Base-by-base conservation (phyloP, 2,113 vertebrate species). In the Brienomyrus longianalis region DNA sequence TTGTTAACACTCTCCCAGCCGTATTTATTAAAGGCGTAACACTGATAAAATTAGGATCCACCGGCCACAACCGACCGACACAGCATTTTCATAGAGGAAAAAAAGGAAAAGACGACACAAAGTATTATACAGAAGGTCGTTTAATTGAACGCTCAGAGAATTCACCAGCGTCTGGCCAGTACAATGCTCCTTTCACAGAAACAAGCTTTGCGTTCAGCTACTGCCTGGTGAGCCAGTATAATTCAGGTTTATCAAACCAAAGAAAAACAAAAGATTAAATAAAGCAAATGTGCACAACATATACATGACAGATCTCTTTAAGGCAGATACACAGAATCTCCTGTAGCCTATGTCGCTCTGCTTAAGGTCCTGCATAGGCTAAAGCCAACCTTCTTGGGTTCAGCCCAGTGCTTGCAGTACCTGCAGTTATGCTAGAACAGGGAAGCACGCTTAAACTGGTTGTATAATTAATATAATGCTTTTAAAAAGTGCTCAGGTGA, bases 161-260 rank as follows among this genome's bases (percentile, higher is more conserved):
- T 87, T 87, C n/a, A 86, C 45, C 83, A 39, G 62, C 9, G 85
- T 87, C 85, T 54, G 51, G 45, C 70, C 86, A 88, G 86, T 66
- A 90, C 23, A 43, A 90, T 80, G 89, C 50, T 90, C 70, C 89
- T 88, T 88, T 90, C 89, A 90, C 66, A 90, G 48, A 88, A 88
- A 90, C 86, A 90, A 90, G 62, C 43, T 87, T 80, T 83, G 70
- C 66, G 54, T 35, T 56, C 66, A 52, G 51, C 47, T 54, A 21
- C 51, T 45, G 85, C 86, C 86, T 45, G n/a, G 70, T n/a, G 50
- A 52, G 23, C 86, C 51, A 31, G n/a, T 54, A 87, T 23, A 43
- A n/a, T 80, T 23, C 13, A 80, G 19, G 19, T 45, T 83, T 89
- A 27, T 48, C 39, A 48, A 89, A 52, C 48, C 66, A 52, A 27